Conservation (phyloP, 2,797 vertebrate species). For the Oreochromis grahami region DNA sequence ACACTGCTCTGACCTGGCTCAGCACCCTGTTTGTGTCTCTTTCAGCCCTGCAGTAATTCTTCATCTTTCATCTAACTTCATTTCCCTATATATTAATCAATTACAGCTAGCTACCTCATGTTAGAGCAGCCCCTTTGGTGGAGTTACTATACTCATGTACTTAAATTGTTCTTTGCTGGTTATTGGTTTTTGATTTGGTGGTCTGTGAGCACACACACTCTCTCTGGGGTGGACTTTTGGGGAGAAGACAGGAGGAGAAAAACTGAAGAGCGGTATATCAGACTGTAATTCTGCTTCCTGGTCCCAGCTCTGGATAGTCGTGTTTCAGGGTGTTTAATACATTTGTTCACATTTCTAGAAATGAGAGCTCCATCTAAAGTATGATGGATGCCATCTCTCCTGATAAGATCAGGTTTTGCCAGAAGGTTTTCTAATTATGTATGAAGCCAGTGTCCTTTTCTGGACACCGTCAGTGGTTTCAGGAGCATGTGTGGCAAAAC, state of each 20-base stretch:
- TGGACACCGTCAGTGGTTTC: background rate
- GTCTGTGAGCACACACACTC: background rate
- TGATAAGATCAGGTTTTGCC: background rate
- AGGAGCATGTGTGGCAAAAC: fast-evolving
- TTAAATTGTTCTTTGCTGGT: background rate
- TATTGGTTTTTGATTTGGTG: background rate
- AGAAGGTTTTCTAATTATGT: background rate
- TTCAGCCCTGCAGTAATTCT: background rate
- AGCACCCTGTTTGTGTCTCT: background rate
- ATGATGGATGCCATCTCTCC: background rate
- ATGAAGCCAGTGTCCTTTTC: background rate
- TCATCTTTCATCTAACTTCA: background rate
- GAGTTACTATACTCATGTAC: background rate
- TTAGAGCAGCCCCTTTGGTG: background rate
- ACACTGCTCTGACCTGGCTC: background rate
- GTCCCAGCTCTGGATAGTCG: background rate
- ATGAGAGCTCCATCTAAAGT: background rate
- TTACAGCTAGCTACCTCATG: background rate
- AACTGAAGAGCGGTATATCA: background rate
- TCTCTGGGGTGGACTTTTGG: background rate
- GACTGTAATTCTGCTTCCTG: background rate
- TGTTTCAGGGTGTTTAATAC: background rate
- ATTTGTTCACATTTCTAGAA: background rate
- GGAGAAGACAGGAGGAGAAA: background rate
- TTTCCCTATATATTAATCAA: background rate